Evolutionary conservation across 2,888 invertebrate genomes (phyloP).

Genomic region (Zeuzera pyrina): DNA sequence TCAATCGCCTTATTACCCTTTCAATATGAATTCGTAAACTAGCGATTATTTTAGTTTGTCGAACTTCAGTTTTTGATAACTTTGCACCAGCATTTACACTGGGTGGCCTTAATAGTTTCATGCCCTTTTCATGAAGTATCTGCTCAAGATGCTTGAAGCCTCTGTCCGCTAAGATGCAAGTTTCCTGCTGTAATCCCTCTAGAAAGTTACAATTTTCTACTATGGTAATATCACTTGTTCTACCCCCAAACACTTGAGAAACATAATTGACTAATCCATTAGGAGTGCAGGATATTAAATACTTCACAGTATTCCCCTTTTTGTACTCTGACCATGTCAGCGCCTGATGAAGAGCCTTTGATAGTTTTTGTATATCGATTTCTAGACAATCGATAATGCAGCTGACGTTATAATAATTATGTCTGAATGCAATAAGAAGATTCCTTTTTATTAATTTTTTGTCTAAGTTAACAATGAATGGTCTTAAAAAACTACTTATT

Average conservation of each 20-base stretch:
- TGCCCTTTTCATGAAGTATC: no score
- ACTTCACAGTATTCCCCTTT: not conserved
- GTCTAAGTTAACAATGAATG: slow-evolving; percentile 3
- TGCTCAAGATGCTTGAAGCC: slow-evolving; percentile 10
- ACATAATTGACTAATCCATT: slow-evolving; percentile 15
- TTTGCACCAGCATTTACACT: slow-evolving; percentile 5
- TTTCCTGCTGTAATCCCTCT: slow-evolving; percentile 3
- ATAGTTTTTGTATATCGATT: not conserved
- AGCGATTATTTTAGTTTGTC: slow-evolving; percentile 8
- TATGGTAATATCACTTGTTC: slow-evolving; percentile 8
- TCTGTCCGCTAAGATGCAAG: slow-evolving; percentile 7
- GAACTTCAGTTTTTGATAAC: slow-evolving; percentile 9
- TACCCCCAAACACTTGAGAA: slow-evolving; percentile 15
- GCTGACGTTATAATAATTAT: no score
- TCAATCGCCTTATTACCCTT: no score
- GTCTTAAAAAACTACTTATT: slow-evolving; percentile 8
- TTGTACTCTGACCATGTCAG: not conserved
- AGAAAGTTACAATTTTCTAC: slow-evolving; percentile 10
- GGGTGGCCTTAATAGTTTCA: slow-evolving; percentile 8
- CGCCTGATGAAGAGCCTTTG: not conserved
- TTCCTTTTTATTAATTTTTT: no score
- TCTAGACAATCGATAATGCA: no score
- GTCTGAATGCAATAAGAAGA: no score
- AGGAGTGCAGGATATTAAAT: no score
- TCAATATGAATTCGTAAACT: slow-evolving; percentile 8